Conservation (phyloP, 2,113 vertebrate genomes). For the Prietella phreatophila region DNA sequence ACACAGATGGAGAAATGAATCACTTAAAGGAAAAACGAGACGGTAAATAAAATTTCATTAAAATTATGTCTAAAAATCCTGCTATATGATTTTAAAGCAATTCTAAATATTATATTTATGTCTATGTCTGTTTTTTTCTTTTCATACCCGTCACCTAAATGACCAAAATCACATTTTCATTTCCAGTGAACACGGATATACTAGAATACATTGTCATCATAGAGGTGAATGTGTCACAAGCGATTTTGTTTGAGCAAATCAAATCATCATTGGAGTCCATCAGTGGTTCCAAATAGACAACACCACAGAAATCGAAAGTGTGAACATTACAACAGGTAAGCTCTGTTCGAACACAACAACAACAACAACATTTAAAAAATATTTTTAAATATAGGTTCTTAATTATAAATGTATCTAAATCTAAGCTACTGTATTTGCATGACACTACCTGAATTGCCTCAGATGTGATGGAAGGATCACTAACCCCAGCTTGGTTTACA, state of each 20-base stretch:
- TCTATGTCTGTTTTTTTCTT: conserved; percentile 1
- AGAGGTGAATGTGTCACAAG: conserved; percentile 47
- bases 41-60: conserved; percentile 30
- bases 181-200: not conserved
- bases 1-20: conserved; percentile 41
- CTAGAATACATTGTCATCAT: not conserved
- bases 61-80: not conserved
- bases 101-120: not conserved
- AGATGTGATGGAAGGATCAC: too few relatives aligned
- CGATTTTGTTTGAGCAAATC: conserved; percentile 33
- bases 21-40: conserved; percentile 51
- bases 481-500: not conserved
- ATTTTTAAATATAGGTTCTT: not conserved
- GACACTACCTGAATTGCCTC: not conserved
- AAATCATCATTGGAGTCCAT: not conserved
- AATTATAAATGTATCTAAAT: not conserved
- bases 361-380: not conserved
- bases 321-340: conserved; percentile 58
- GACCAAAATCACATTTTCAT: not conserved
- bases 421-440: not conserved
- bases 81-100: not conserved
- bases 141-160: too few relatives aligned
- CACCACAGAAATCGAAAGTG: conserved; percentile 35
- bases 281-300: conserved; percentile 40
- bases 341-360: not conserved